These are phyloP conservation scores for Thereuonema tuberculata DNA, from an alignment of 1,140 invertebrate species.

Conservation along the genomic window DNA sequence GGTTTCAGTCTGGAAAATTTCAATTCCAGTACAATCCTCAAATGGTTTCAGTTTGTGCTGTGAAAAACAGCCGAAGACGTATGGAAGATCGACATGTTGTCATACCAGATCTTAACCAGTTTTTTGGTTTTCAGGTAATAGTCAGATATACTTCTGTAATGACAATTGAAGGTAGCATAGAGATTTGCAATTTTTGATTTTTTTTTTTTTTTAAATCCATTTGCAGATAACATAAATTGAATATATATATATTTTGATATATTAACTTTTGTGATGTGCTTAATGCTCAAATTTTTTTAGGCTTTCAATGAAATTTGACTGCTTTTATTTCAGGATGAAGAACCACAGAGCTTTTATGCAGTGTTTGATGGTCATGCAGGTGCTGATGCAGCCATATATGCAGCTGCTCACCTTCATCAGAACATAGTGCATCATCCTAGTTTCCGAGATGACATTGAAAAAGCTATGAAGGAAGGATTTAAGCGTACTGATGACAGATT, in stretches of 20 bases:
- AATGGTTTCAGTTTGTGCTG: slow-evolving; percentile 41
- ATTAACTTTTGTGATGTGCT: neutral
- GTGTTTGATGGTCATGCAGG: slow-evolving; percentile 96
- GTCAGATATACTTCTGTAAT: too few species aligned
- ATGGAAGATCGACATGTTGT: slow-evolving; percentile 79
- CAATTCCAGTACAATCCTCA: slow-evolving; percentile 18
- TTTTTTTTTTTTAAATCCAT: too few species aligned
- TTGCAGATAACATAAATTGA: neutral
- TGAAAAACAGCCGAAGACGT: slow-evolving; percentile 59
- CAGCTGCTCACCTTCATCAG: slow-evolving; percentile 72
- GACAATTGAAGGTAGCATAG: too few species aligned
- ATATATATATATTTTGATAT: neutral
- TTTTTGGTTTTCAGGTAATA: slow-evolving; percentile 25
- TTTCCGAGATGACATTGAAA: slow-evolving; percentile 49
- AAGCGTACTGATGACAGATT: slow-evolving; percentile 66
- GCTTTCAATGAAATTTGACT: too few species aligned
- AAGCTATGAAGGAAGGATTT: slow-evolving; percentile 68
- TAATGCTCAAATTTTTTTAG: neutral
- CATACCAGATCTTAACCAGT: slow-evolving; percentile 39
- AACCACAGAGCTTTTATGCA: slow-evolving; percentile 62
- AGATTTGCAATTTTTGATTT: too few species aligned
- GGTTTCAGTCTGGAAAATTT: slow-evolving; percentile 31
- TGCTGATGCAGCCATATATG: slow-evolving; percentile 71
- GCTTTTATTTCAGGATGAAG: neutral
- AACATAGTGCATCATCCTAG: slow-evolving; percentile 57